Percentiles rank a stretch among this genome's conserved stretches.
Evolutionary conservation across 2,797 vertebrate genomes (phyloP).

Genomic region (Melanotaenia maccullochi): DNA sequence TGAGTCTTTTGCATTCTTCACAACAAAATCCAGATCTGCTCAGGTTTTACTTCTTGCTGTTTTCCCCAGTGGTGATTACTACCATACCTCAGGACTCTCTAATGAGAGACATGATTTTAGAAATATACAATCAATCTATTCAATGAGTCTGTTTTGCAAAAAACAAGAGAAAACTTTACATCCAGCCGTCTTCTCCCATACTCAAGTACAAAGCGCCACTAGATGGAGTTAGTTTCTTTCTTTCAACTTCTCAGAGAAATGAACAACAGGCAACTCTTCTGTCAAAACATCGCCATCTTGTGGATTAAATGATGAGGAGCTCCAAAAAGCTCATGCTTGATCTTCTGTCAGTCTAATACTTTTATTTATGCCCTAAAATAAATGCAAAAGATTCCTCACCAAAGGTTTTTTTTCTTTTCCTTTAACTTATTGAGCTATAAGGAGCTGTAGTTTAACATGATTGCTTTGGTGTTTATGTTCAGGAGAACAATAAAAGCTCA

Average conservation of each 20-base stretch:
- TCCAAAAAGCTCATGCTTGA: neutral
- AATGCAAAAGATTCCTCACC: neutral
- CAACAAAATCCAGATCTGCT: constrained; percentile 33
- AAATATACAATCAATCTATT: constrained; percentile 47
- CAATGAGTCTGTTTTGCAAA: constrained; percentile 14
- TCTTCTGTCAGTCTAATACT: neutral
- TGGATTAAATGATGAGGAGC: constrained; percentile 23
- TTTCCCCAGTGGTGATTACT: constrained; percentile 52
- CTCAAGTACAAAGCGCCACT: constrained; percentile 45
- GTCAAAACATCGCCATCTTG: constrained; percentile 68
- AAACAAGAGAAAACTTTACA: constrained; percentile 27
- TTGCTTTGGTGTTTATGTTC: too few relatives aligned
- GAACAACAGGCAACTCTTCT: neutral
- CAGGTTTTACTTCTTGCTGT: constrained; percentile 29
- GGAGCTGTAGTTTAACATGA: neutral
- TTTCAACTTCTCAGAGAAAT: constrained; percentile 3
- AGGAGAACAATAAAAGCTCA: too few relatives aligned
- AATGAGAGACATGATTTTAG: constrained; percentile 48
- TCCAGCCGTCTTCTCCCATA: neutral
- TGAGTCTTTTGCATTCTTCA: constrained; percentile 68
- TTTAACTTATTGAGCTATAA: neutral
- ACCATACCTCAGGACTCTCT: constrained; percentile 11
- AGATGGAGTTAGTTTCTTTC: constrained; percentile 60
- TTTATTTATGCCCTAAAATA: neutral
- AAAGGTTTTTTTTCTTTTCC: neutral